Percentiles rank a stretch among this genome's conserved stretches.
These are phyloP conservation scores for Saccostrea echinata DNA, from an alignment of 1,140 invertebrate genomes.

Conservation along the genomic window DNA sequence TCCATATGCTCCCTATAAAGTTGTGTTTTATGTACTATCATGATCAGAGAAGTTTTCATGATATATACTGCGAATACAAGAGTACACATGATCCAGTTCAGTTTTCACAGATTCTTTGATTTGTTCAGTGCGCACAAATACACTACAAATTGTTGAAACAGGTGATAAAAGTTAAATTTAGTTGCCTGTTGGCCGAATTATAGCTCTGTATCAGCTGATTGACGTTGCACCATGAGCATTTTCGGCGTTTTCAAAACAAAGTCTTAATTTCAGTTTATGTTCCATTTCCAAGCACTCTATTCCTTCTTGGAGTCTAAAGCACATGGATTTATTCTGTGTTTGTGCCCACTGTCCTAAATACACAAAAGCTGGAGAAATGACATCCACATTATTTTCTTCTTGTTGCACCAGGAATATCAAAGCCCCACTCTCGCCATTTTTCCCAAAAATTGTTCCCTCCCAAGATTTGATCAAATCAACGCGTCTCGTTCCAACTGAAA, in stretches of 20 bases:
- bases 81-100: too few species aligned
- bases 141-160: background rate
- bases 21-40: too few species aligned
- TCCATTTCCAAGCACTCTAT: background rate
- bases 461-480: background rate
- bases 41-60: too few species aligned
- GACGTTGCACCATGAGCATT: background rate
- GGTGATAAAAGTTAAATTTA: background rate
- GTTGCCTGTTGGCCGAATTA: background rate
- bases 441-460: background rate
- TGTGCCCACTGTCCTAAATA: background rate
- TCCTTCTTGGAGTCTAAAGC: background rate
- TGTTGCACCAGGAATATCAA: background rate
- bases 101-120: background rate
- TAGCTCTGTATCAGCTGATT: background rate
- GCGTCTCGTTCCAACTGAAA: background rate
- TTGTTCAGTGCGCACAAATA: background rate
- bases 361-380: background rate
- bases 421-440: background rate
- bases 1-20: too few species aligned
- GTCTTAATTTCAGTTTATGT: conserved; percentile 13
- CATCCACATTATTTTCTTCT: background rate
- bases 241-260: background rate
- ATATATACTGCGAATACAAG: too few species aligned
- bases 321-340: background rate